Evolutionary conservation across 2,797 vertebrate species (phyloP).

Genomic region (Microctenopoma lineatum): DNA sequence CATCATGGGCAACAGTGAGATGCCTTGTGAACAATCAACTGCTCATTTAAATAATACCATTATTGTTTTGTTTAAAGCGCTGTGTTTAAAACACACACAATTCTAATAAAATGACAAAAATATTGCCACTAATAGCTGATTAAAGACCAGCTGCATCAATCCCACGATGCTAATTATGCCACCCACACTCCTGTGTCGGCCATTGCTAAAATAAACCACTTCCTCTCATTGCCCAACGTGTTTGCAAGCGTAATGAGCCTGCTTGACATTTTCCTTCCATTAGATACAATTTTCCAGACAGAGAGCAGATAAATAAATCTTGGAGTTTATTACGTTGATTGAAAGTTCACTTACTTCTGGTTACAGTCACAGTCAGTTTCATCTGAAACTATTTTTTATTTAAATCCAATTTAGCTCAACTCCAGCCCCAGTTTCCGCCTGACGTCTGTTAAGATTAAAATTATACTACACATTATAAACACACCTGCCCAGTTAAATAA

Average conservation of each 20-base stretch:
- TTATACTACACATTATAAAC: too few species aligned
- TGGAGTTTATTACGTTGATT: slow-evolving; percentile 12
- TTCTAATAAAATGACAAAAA: not conserved
- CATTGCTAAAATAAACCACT: slow-evolving; percentile 26
- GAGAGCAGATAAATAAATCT: not conserved
- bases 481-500: too few species aligned
- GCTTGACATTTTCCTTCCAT: slow-evolving; percentile 27
- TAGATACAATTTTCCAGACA: slow-evolving; percentile 13
- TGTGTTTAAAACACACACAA: not conserved
- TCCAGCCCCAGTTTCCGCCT: not conserved
- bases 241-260: not conserved
- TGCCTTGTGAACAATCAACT: not conserved
- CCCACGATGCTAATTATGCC: slow-evolving; percentile 8
- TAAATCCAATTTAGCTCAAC: too few species aligned
- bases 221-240: slow-evolving; percentile 34
- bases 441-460: not conserved
- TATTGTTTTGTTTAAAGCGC: not conserved
- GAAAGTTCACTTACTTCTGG: not conserved
- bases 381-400: not conserved
- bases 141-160: slow-evolving; percentile 12
- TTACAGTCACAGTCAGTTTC: not conserved
- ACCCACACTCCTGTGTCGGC: slow-evolving; percentile 24
- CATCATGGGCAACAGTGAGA: not conserved
- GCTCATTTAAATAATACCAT: not conserved
- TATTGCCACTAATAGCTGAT: not conserved